Evolutionary conservation across 2,113 vertebrate species (phyloP).

Genomic region (Paedocypris sp.): DNA sequence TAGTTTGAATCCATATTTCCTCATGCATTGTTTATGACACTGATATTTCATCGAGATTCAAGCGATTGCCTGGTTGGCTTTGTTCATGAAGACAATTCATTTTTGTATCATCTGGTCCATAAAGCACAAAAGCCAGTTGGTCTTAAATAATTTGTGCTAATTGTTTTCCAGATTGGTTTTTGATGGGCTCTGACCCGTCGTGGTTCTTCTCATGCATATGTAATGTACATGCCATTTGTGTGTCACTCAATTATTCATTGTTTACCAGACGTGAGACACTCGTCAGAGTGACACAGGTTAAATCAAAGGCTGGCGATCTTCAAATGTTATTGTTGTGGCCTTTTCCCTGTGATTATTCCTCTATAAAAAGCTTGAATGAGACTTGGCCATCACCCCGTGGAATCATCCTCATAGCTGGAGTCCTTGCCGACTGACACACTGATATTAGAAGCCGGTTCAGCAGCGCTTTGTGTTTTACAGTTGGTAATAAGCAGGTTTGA

Average conservation of each 20-base stretch:
- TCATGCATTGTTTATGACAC: too few species aligned
- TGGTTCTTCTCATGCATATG: constrained; percentile 31
- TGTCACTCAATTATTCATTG: constrained; percentile 50
- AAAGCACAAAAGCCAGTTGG: neutral
- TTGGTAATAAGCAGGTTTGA: constrained; percentile 51
- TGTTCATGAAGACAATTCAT: neutral
- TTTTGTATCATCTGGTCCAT: neutral
- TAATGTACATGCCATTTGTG: constrained; percentile 38
- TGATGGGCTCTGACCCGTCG: neutral
- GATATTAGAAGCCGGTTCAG: constrained; percentile 38
- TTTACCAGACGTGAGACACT: neutral
- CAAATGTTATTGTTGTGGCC: neutral
- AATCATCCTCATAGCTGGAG: neutral
- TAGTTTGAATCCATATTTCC: too few species aligned
- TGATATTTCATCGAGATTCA: too few species aligned
- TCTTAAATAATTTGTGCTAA: constrained; percentile 7
- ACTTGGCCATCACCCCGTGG: neutral
- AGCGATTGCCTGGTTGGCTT: constrained; percentile 4
- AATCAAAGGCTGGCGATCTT: neutral
- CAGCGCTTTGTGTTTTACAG: constrained; percentile 42
- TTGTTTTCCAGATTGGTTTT: neutral
- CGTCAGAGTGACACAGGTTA: neutral
- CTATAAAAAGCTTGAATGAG: neutral
- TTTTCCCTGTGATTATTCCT: neutral
- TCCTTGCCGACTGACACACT: constrained; percentile 26